phyloP scores from a whole-genome alignment of 2,888 invertebrate species.

The Trissolcus japonicus region DNA sequence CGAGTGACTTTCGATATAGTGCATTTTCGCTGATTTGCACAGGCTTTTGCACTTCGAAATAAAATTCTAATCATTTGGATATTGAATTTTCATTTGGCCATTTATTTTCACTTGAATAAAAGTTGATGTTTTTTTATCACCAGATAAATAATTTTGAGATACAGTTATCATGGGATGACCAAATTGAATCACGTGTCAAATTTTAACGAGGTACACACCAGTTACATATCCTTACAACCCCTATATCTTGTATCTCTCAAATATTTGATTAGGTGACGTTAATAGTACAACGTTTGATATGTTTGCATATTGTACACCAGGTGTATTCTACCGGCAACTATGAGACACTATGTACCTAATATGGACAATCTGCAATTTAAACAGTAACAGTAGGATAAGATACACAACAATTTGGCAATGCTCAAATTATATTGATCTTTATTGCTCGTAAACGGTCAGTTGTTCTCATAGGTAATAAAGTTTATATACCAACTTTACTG shows the following conservation, averaged over 20 bases:
- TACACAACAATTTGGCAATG: conserved; percentile 16
- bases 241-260: conserved; percentile 5
- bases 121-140: no score
- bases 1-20: conserved; percentile 6
- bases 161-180: no score
- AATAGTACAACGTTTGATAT: conserved; percentile 15
- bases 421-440: conserved; percentile 16
- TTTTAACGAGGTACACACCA: no score
- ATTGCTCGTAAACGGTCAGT: conserved; percentile 1
- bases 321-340: conserved; percentile 22
- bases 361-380: conserved; percentile 22
- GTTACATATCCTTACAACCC: conserved; percentile 1
- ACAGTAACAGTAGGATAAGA: conserved; percentile 7
- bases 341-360: conserved; percentile 9
- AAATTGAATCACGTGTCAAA: no score
- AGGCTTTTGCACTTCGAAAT: no score
- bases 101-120: no score
- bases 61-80: no score
- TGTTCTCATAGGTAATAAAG: no score
- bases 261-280: conserved; percentile 24
- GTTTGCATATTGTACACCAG: conserved; percentile 24
- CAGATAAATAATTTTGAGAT: no score
- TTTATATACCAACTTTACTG: no score
- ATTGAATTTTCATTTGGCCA: no score
- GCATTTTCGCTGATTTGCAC: no score